Conservation (phyloP, 2,797 vertebrate genomes). For the Ctenopoma kingsleyae region DNA sequence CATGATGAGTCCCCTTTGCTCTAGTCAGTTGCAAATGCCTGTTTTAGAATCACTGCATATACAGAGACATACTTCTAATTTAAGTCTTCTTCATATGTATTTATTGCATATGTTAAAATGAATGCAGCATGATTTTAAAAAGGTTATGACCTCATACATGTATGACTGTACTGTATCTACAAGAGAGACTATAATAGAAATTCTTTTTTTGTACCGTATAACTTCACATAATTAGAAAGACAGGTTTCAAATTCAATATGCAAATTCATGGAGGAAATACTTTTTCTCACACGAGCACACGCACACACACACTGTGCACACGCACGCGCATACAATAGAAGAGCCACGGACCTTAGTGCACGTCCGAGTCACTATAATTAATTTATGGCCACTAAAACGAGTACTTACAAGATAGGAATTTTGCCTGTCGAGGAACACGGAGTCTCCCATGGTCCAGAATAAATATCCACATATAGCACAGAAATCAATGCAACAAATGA, state of each 20-base stretch:
- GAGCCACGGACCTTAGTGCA: not conserved
- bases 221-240: not conserved
- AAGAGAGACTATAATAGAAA: too few species aligned
- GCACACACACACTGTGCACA: not conserved
- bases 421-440: constrained; percentile 86
- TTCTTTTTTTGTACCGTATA: too few species aligned
- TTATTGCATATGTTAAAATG: not conserved
- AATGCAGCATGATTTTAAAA: not conserved
- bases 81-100: not conserved
- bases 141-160: not conserved
- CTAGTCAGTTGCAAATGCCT: constrained; percentile 17
- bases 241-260: not conserved
- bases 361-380: not conserved
- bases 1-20: constrained; percentile 14
- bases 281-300: too few species aligned
- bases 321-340: constrained; percentile 11
- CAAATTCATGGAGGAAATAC: constrained; percentile 25
- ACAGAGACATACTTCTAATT: not conserved
- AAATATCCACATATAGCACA: constrained; percentile 79
- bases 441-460: constrained; percentile 81
- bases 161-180: not conserved
- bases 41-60: not conserved
- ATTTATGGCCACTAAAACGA: constrained; percentile 30
- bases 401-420: constrained; percentile 85
- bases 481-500: constrained; percentile 40